These are phyloP conservation scores for Tenualosa thibaudeaui DNA, from an alignment of 2,797 vertebrate genomes.

Conservation along the genomic window DNA sequence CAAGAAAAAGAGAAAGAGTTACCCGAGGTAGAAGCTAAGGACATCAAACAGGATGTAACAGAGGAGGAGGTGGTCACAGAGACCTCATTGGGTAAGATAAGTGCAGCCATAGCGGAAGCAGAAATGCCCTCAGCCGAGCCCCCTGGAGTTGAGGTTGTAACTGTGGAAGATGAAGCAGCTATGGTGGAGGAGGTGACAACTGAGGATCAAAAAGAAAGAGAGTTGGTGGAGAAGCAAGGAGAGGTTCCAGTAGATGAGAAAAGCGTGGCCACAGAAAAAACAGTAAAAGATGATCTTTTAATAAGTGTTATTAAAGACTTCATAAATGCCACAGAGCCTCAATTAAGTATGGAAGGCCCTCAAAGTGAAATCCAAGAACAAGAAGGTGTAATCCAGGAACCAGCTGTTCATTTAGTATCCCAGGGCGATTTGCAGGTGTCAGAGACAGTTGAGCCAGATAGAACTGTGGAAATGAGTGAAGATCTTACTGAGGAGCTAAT, in stretches of 20 bases:
- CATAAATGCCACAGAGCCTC: neutral
- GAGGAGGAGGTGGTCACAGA: constrained; percentile 10
- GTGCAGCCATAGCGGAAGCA: neutral
- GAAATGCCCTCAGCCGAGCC: neutral
- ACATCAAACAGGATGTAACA: neutral
- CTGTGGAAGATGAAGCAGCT: neutral
- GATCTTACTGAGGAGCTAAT: neutral
- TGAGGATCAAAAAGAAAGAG: neutral
- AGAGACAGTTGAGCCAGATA: constrained; percentile 32
- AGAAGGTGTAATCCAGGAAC: constrained; percentile 19
- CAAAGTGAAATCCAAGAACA: constrained; percentile 35
- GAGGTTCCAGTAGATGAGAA: too few relatives aligned
- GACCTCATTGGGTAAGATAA: neutral
- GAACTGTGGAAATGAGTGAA: constrained; percentile 9
- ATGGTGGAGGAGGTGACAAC: neutral
- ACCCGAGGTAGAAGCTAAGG: neutral
- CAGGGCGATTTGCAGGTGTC: constrained; percentile 24
- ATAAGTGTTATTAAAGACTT: neutral
- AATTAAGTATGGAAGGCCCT: neutral
- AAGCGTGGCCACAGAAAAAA: neutral
- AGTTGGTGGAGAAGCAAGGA: constrained; percentile 24
- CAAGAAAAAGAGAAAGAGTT: neutral
- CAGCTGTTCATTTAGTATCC: constrained; percentile 13
- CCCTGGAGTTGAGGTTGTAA: neutral
- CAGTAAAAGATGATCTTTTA: neutral